Conservation (phyloP, 2,797 vertebrate species). For the Rhodeus uyekii region DNA sequence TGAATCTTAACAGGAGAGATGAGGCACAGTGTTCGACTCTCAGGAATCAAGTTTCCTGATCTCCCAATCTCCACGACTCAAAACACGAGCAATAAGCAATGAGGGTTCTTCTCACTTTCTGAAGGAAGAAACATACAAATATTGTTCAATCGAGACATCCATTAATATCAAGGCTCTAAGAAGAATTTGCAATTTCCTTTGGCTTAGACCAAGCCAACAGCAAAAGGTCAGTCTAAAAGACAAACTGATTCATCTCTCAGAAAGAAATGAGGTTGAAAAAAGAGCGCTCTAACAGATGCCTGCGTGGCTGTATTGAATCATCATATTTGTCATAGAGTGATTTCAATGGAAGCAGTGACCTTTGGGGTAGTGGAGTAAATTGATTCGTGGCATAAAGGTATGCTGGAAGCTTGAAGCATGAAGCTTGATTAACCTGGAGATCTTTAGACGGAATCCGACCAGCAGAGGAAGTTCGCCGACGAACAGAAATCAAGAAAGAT, state of each 20-base stretch:
- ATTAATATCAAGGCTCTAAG: constrained; percentile 42
- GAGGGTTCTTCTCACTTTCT: not conserved
- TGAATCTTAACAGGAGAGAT: not conserved
- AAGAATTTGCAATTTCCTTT: constrained; percentile 52
- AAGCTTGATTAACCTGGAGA: constrained; percentile 63
- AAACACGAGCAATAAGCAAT: not conserved
- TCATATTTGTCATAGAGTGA: constrained; percentile 77
- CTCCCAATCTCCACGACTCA: not conserved
- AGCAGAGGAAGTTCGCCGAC: constrained; percentile 33
- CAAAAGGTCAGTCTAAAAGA: constrained; percentile 52
- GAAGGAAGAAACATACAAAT: constrained; percentile 35
- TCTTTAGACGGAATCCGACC: constrained; percentile 39
- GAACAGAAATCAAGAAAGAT: constrained; percentile 30
- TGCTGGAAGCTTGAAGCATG: constrained; percentile 56
- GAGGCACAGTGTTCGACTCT: not conserved
- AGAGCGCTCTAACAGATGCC: constrained; percentile 31
- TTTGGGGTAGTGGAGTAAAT: constrained; percentile 77
- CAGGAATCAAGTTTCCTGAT: not conserved
- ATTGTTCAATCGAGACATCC: constrained; percentile 28
- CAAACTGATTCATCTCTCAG: constrained; percentile 48
- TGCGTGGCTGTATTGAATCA: constrained; percentile 65
- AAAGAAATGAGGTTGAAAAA: constrained; percentile 45
- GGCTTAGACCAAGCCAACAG: constrained; percentile 47
- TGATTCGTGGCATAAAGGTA: constrained; percentile 70
- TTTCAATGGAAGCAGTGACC: constrained; percentile 75